Evolutionary conservation across 2,888 invertebrate species (phyloP), one percentile per base, ranked within the genome.

Genomic region (Ametastegia equiseti): DNA sequence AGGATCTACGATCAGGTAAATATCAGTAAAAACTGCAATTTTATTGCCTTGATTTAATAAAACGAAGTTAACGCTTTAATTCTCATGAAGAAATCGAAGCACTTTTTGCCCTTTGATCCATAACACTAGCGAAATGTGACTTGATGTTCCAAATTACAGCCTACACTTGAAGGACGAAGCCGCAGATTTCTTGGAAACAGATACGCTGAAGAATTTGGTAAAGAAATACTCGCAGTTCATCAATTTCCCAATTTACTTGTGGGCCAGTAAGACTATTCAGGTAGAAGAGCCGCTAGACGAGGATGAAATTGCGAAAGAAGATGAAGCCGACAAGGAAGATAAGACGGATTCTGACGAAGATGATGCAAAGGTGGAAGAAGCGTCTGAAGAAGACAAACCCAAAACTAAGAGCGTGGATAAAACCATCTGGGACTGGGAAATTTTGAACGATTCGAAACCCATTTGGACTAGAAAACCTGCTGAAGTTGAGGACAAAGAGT

Each of bases 151-250:
- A 30, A 92, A 91, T 86, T 92, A 92, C 91, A 97, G 96, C 86
- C 93, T 99, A 86, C 95, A 98, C 90, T 92, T 99, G 92, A 99
- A 99, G 93, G 98, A 99, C 87, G 99, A 99, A 93, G 98, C 99
- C 33, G 94, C 96, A 85, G 99, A 99, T 93, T 99, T 97, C 94
- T 93, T 99, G 89, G 98, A 99, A 92, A 95, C 97, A 84, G 96
- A 97, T 89, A 98, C 98, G 0, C 94, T 99, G 86, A 96, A 96
- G 88, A 95, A 96, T 87, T 94, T 99, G 82, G 97, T 99, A 83
- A 97, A 97, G 93, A 99, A 99, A 92, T 99, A 99, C 93, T 98
- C 98, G 5, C 99, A 99, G 93, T 99, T 99, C 93, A 99, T 99
- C 92, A 99, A 99, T 93, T 99, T 99, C 95, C 97, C 98, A 83